Base-by-base conservation (phyloP, 2,797 vertebrate species). In the Australoheros facetus region DNA sequence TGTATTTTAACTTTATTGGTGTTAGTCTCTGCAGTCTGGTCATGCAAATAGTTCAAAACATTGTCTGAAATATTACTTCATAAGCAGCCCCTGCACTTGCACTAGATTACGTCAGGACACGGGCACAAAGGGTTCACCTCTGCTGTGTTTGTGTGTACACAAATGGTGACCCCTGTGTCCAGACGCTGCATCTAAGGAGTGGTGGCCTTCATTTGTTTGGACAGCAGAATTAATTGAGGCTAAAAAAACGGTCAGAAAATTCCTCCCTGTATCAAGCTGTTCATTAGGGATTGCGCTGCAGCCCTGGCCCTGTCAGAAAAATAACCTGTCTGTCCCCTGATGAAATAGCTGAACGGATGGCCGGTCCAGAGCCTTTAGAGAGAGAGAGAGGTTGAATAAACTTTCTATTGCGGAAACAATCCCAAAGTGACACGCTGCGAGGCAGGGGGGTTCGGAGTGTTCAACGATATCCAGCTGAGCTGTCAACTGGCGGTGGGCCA, bases 211-310 rank as follows among this genome's bases (percentile, higher is more conserved):
- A 95, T 95, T 97, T 97, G 96, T 97, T 97, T 97, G 97, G 96
- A 98, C 96, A 98, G 96, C 95, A 96, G 95, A 96, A 96, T 98
- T 97, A 98, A 97, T 97, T 97, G 96, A 97, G 94, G 95, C 96
- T 97, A 95, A 97, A 88, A 85, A 97, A 97, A 95, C 95, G 97
- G 96, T 96, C 84, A 92, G 96, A 96, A 97, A 97, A 97, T 97
- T 97, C 96, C 95, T 95, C 81, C 64, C 88, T 89, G 93, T 96
- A 96, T 97, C 95, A 96, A 96, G 96, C 96, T 96, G 94, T 97
- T 98, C 96, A 97, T 97, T 97, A 97, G 95, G 94, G 95, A 93
- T 95, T 92, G 95, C 93, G 91, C 94, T 94, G 92, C 95, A 93
- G 95, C 95, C 95, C 94, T 93, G 92, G 95, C 91, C 95, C 96